Evolutionary conservation across 2,888 invertebrate species (phyloP), one percentile per base, ranked within the genome.

Genomic region (Lasius fuliginosus): DNA sequence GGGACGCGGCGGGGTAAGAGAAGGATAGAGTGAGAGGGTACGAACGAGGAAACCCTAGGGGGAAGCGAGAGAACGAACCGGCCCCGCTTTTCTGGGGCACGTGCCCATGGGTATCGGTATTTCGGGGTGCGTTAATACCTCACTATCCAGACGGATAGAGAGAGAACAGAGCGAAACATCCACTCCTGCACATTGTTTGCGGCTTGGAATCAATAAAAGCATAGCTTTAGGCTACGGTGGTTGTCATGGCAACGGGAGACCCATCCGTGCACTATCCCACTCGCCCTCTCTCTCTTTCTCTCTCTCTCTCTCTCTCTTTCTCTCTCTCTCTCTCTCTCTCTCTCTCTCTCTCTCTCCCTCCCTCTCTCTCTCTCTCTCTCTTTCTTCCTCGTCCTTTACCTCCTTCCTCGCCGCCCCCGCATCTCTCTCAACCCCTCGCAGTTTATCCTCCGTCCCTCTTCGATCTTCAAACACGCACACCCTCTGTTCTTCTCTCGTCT

Each of bases 151-250:
- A 90, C 90, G 90, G 90, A 90, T 89, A 92, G 91, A 92, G 92
- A 92, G 93, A 94, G 93, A 93, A 94, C 94, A 94, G 92, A 93
- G 93, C 93, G 94, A 94, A 94, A 94, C 93, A 94, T 94, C 94
- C 93, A 94, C 94, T 94, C 94, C 93, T 93, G 94, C 94, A 94
- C 94, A 94, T 94, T 94, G 94, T 94, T 94, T 94, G 94, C 93
- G 94, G 94, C 94, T 94, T 94, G 94, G 94, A 94, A 94, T 94
- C 94, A 94, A 94, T 94, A 94, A 94, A 94, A 94, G 94, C 94
- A 94, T 94, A 94, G 94, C 94, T 94, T 94, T 94, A 94, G 94
- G 94, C 94, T 94, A 94, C 93, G 93, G 92, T 94, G 92, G 94
- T 94, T 90, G 91, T 88, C 93, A 94, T 94, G 92, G 92, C 93